Conservation (phyloP, 2,888 invertebrate genomes). For the Lepidochitona cinerea region DNA sequence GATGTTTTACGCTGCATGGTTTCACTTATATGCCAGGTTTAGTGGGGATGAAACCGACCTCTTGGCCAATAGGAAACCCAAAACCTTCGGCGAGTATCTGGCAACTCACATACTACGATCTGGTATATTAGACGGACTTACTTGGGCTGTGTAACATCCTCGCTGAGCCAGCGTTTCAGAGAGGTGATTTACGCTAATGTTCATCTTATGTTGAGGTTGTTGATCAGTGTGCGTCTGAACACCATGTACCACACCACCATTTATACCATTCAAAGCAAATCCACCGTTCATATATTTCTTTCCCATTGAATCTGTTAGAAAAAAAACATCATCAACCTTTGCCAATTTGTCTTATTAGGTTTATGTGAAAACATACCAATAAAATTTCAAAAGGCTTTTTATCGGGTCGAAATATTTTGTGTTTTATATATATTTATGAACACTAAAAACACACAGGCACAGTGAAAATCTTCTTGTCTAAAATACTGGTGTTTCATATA, state of each 20-base stretch:
- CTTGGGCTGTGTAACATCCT: background rate
- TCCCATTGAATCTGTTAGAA: constrained; percentile 48
- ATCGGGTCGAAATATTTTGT: too few species aligned
- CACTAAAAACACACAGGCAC: too few species aligned
- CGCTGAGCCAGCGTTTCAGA: constrained; percentile 27
- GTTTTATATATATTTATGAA: too few species aligned
- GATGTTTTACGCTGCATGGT: too few species aligned
- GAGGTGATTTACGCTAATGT: constrained; percentile 54
- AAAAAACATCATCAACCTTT: too few species aligned
- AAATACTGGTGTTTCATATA: too few species aligned
- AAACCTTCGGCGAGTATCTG: background rate
- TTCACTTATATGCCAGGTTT: too few species aligned
- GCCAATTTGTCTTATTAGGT: too few species aligned
- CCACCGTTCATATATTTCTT: constrained; percentile 56
- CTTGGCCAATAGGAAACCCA: background rate
- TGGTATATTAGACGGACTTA: background rate
- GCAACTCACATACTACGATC: background rate
- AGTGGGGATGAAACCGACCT: background rate
- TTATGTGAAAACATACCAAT: too few species aligned
- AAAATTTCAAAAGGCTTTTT: too few species aligned
- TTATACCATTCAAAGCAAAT: constrained; percentile 43
- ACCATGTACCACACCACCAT: constrained; percentile 49
- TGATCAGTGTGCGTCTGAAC: constrained; percentile 39
- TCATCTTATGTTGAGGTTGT: constrained; percentile 40
- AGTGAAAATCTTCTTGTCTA: too few species aligned